A percentile compares a stretch with the other conserved stretches of the same genome.
Evolutionary conservation across 2,113 vertebrate species (phyloP).

Genomic region (Pseudolaguvia tuberculata): DNA sequence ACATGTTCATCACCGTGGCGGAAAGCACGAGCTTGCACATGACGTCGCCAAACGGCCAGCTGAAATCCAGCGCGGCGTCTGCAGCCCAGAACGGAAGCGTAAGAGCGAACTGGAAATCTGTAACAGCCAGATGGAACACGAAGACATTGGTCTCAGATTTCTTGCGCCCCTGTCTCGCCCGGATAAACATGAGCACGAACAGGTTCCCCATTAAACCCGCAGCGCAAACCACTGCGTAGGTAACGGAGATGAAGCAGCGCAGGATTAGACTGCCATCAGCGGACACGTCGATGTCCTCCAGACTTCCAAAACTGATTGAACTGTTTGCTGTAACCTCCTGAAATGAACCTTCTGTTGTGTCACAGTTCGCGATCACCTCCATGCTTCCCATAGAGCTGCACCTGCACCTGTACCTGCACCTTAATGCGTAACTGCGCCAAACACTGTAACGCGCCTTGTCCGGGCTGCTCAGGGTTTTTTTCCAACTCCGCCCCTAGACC

Average conservation of each 20-base stretch:
- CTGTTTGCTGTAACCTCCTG: constrained; percentile 52
- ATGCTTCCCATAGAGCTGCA: constrained; percentile 16
- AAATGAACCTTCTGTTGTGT: constrained; percentile 50
- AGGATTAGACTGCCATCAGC: constrained; percentile 60
- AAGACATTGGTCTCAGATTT: constrained; percentile 65
- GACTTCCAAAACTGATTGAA: constrained; percentile 51
- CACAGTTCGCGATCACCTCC: constrained; percentile 4
- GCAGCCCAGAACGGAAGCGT: constrained; percentile 72
- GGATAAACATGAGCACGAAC: constrained; percentile 67
- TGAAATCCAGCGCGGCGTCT: constrained; percentile 71
- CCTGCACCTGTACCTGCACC: too few relatives aligned
- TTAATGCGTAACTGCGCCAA: neutral
- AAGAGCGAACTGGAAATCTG: constrained; percentile 69
- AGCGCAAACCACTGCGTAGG: constrained; percentile 65
- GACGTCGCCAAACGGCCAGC: constrained; percentile 69
- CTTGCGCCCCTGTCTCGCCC: constrained; percentile 53
- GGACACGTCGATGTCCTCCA: constrained; percentile 63
- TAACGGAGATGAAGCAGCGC: constrained; percentile 59
- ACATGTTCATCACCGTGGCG: constrained; percentile 71
- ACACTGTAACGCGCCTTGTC: neutral
- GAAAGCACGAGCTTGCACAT: constrained; percentile 71
- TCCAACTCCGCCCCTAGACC: neutral
- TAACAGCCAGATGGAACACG: constrained; percentile 66
- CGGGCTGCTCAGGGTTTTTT: neutral
- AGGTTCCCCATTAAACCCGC: constrained; percentile 63